phyloP scores from a whole-genome alignment of 2,113 vertebrate species.

The Laticauda colubrina region DNA sequence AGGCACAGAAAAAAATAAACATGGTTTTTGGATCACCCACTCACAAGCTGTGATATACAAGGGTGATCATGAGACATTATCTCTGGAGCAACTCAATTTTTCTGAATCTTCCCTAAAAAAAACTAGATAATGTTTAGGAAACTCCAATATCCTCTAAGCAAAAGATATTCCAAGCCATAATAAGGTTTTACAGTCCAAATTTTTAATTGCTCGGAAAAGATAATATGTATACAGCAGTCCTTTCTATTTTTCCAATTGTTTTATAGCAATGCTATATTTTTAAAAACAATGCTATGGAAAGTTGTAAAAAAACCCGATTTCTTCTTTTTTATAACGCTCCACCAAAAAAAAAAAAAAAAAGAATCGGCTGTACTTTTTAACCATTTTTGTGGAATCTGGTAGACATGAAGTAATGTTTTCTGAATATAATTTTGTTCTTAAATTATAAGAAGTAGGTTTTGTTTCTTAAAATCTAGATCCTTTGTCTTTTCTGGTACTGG shows the following conservation, averaged over 20 bases:
- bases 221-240: neutral
- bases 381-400: neutral
- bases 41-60: neutral
- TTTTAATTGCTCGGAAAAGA: too few species aligned
- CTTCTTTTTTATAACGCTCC: neutral
- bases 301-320: neutral
- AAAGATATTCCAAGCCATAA: neutral
- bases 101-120: neutral
- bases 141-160: neutral
- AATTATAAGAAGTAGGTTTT: neutral
- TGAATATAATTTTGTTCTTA: neutral
- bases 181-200: neutral
- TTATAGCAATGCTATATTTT: neutral
- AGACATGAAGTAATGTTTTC: neutral
- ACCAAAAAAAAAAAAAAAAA: neutral
- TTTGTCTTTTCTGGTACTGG: neutral
- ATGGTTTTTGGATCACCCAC: neutral
- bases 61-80: neutral
- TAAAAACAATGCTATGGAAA: neutral
- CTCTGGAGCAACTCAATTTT: neutral
- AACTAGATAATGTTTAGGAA: neutral
- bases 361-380: neutral
- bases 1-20: neutral
- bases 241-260: neutral
- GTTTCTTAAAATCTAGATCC: neutral